Base-by-base conservation (phyloP, 1,140 invertebrate genomes). In the Dysdera silvatica region DNA sequence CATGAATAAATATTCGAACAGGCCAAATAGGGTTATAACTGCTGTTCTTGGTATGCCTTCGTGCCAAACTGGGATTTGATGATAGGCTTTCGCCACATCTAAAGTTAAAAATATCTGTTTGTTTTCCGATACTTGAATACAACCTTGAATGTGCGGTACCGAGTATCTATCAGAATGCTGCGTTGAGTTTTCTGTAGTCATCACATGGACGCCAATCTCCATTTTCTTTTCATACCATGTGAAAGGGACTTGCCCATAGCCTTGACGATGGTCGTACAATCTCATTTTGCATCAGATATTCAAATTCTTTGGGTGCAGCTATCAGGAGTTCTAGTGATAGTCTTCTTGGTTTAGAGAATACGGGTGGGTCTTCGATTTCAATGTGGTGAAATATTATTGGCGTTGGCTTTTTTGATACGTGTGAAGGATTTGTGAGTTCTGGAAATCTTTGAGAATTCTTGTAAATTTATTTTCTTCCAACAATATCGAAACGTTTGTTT, bases 141-240 rank as follows among this genome's bases (percentile, higher is more conserved):
- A 68, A 12, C 68, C 65, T 40, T 67, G 43, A n/a, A 72, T 63
- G n/a, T 71, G 63, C 14, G 73, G 74, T 0, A 79, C 56, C 2
- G 75, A 75, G 59, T 78, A 79, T 0, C 68, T 35, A 55, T 80
- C 77, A 0, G 72, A 70, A n/a, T n/a, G n/a, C n/a, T n/a, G 68
- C 40, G 66, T 81, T 82, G 0, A 81, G 60, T 16, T 52, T 40
- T 4, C 75, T 66, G 60, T 78, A 82, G 68, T 81, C 79, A 0
- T 78, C 75, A 59, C 73, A 76, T 0, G 73, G 67, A 29, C 80
- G 61, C 66, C 71, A 77, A 7, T 60, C 57, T 6, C 72, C 74
- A 58, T 73, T 67, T 51, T 71, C 68, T 57, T 81, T 80, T 7
- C 66, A 67, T 0, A 77, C 75, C 48, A 81, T 69, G 59, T 78